Percentiles rank a stretch among this genome's conserved stretches.
Conservation (phyloP, 1,140 invertebrate species). For the Bathynomus jamesi region DNA sequence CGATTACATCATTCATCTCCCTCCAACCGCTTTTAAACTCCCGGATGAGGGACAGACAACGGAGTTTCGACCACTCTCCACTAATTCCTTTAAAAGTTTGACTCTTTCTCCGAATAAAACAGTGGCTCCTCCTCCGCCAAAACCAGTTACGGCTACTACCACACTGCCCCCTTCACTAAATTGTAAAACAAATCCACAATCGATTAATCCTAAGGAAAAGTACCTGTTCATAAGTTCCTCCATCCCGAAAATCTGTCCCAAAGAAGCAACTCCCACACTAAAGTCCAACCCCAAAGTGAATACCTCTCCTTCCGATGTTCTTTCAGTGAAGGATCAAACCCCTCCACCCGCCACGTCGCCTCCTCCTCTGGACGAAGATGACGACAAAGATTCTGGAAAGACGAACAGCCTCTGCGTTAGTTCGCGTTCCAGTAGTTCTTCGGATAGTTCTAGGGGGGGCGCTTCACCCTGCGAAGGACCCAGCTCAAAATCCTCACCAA, state of each 20-base stretch:
- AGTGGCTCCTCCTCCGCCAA: conserved; percentile 3
- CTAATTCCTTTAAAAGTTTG: not conserved
- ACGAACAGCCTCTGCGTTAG: conserved; percentile 30
- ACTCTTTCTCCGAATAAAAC: too few species aligned
- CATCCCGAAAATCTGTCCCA: too few species aligned
- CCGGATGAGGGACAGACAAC: conserved; percentile 8
- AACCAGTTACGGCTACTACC: not conserved
- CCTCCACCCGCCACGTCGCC: conserved; percentile 1
- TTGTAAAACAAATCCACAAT: too few species aligned
- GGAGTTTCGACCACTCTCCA: not conserved
- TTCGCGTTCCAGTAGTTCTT: conserved; percentile 33
- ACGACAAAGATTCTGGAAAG: conserved; percentile 25
- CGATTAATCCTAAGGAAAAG: too few species aligned
- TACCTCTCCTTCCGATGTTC: too few species aligned
- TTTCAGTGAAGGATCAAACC: too few species aligned
- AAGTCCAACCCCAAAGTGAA: too few species aligned
- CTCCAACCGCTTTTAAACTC: conserved; percentile 27
- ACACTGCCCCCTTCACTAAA: not conserved
- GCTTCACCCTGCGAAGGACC: not conserved
- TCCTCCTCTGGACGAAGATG: conserved; percentile 18
- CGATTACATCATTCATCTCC: conserved; percentile 33
- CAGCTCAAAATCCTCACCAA: not conserved
- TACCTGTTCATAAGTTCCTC: too few species aligned
- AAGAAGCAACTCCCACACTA: too few species aligned
- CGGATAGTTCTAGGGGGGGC: conserved; percentile 20